Evolutionary conservation across 2,888 invertebrate species (phyloP).

Genomic region (Phragmatobia fuliginosa): DNA sequence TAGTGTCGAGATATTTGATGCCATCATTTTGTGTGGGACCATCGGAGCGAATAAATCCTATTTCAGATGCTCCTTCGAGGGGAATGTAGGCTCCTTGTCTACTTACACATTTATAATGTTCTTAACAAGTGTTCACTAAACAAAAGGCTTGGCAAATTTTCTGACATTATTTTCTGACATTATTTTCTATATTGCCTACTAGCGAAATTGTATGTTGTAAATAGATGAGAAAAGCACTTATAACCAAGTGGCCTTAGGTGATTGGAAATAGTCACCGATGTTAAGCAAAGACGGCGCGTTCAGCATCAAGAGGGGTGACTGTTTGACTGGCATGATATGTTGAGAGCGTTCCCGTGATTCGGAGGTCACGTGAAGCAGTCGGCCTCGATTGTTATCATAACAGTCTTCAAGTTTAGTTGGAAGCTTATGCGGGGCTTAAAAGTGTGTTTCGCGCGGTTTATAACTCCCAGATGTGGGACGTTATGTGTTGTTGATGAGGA

Average conservation of each 20-base stretch:
- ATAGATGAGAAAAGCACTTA: background rate
- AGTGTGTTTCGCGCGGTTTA: too few species aligned
- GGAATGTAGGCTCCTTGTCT: background rate
- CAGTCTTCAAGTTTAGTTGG: too few species aligned
- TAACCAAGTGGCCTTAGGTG: too few species aligned
- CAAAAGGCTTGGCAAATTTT: background rate
- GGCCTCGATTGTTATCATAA: too few species aligned
- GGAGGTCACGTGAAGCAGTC: too few species aligned
- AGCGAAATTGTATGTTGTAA: background rate
- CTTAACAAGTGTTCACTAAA: constrained; percentile 1
- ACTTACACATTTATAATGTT: constrained; percentile 8
- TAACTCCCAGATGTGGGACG: too few species aligned
- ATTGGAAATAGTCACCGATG: too few species aligned
- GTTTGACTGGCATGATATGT: background rate
- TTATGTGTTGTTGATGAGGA: too few species aligned
- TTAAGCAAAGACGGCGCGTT: too few species aligned
- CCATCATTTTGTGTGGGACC: constrained; percentile 19
- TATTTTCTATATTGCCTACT: background rate
- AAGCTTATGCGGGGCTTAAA: too few species aligned
- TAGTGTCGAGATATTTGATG: constrained; percentile 42
- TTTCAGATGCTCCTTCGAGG: constrained; percentile 24
- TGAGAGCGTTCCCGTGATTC: too few species aligned
- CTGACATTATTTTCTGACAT: background rate
- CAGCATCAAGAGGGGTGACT: too few species aligned
- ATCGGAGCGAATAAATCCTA: constrained; percentile 26